Conservation (phyloP, 2,797 vertebrate genomes). For the Xiphophorus birchmanni region DNA sequence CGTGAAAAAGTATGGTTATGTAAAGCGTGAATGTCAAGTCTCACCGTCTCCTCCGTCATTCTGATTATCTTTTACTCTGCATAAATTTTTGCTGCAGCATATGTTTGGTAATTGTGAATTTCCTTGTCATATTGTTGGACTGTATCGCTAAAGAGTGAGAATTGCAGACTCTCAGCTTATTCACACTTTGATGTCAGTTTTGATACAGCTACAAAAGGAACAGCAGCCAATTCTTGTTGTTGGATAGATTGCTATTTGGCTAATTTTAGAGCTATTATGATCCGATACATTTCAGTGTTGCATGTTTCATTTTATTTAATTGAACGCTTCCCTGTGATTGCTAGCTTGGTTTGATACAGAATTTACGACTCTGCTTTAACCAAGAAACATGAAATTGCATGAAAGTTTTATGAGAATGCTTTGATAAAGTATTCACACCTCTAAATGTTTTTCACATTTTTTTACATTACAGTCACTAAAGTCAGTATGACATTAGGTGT, state of each 20-base stretch:
- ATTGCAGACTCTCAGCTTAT: constrained; percentile 12
- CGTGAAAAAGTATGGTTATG: constrained; percentile 36
- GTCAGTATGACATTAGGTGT: not conserved
- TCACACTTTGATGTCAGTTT: constrained; percentile 25
- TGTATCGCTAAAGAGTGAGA: constrained; percentile 12
- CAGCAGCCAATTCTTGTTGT: constrained; percentile 18
- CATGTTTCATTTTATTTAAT: constrained; percentile 45
- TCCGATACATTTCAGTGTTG: constrained; percentile 40
- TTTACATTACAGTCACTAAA: not conserved
- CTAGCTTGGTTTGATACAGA: constrained; percentile 34
- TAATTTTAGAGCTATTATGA: constrained; percentile 42
- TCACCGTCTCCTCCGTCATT: constrained; percentile 19
- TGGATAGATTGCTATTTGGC: constrained; percentile 30
- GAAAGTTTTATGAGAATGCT: constrained; percentile 15
- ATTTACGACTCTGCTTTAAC: constrained; percentile 34
- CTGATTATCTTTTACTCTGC: constrained; percentile 25
- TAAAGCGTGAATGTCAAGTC: constrained; percentile 26
- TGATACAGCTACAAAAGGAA: constrained; percentile 11
- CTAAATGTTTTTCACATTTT: not conserved
- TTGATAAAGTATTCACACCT: not conserved
- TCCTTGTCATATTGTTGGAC: constrained; percentile 11
- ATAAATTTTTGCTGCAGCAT: constrained; percentile 16
- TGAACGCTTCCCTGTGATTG: constrained; percentile 21
- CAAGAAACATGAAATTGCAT: constrained; percentile 19
- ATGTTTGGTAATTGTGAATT: constrained; percentile 19